Evolutionary conservation across 2,888 invertebrate genomes (phyloP).

Genomic region (Villa cingulata): DNA sequence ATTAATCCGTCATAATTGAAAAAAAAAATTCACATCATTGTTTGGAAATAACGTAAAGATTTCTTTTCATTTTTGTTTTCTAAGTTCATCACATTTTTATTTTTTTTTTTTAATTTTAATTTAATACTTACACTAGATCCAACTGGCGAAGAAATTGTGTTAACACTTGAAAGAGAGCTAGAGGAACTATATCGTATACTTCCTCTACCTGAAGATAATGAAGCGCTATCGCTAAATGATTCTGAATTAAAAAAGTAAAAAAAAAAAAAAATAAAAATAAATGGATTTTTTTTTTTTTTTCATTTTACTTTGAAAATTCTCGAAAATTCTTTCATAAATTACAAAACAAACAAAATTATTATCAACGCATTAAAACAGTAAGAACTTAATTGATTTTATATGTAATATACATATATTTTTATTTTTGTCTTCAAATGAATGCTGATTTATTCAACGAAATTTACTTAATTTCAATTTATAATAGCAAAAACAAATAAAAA

Average conservation of each 20-base stretch:
- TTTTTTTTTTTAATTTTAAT: slow-evolving; percentile 1
- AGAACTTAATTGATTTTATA: too few relatives aligned
- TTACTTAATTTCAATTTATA: too few relatives aligned
- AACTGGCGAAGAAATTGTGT: slow-evolving; percentile 38
- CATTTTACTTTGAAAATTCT: background rate
- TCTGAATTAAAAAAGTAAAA: slow-evolving; percentile 19
- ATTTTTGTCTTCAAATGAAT: too few relatives aligned
- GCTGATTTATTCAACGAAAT: too few relatives aligned
- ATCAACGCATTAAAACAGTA: too few relatives aligned
- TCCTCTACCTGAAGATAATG: slow-evolving; percentile 26
- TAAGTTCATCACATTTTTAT: slow-evolving; percentile 13
- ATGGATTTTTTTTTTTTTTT: background rate
- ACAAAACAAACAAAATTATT: too few relatives aligned
- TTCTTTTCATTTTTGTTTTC: too few relatives aligned
- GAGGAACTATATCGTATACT: slow-evolving; percentile 39
- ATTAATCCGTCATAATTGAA: too few relatives aligned
- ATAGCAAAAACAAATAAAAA: too few relatives aligned
- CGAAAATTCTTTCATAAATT: too few relatives aligned
- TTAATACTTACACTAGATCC: slow-evolving; percentile 28
- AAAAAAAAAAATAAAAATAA: background rate
- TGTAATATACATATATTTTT: too few relatives aligned
- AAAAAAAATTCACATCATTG: slow-evolving; percentile 14
- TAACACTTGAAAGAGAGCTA: slow-evolving; percentile 38
- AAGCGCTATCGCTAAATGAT: slow-evolving; percentile 25
- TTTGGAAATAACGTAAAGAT: too few relatives aligned